Evolutionary conservation across 2,113 vertebrate genomes (phyloP).

Genomic region (Pterocles orientalis): DNA sequence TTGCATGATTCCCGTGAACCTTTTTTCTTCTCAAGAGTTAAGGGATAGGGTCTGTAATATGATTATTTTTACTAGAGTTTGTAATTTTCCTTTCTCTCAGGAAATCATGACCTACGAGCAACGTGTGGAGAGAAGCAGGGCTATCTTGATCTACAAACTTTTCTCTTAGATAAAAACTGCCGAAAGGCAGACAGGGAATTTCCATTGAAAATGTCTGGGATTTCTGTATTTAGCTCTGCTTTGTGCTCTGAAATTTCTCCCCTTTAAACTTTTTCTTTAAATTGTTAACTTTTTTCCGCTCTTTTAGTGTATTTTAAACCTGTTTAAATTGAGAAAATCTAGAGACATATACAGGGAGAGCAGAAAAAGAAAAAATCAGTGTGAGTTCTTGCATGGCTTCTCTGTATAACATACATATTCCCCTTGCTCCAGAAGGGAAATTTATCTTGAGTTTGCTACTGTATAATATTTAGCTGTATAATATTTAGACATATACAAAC

Average conservation of each 20-base stretch:
- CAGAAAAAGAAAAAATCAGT: not conserved
- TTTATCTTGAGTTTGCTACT: not conserved
- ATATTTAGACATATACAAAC: not conserved
- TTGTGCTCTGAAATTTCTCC: not conserved
- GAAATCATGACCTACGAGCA: not conserved
- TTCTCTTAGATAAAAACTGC: not conserved
- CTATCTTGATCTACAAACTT: not conserved
- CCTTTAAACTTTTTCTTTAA: not conserved
- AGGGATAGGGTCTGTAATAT: not conserved
- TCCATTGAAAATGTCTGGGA: not conserved
- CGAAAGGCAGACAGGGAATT: not conserved
- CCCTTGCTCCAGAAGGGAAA: not conserved
- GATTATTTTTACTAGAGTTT: not conserved
- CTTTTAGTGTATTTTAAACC: not conserved
- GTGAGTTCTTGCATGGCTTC: not conserved
- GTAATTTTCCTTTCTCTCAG: not conserved
- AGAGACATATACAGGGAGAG: not conserved
- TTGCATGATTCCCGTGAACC: not conserved
- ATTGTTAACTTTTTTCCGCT: not conserved
- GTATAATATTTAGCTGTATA: not conserved
- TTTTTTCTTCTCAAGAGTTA: not conserved
- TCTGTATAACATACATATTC: not conserved
- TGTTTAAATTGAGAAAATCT: not conserved
- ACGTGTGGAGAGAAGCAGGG: accelerated
- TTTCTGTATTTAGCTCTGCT: not conserved